phyloP scores from a whole-genome alignment of 2,113 vertebrate genomes.

The Casuarius casuarius region DNA sequence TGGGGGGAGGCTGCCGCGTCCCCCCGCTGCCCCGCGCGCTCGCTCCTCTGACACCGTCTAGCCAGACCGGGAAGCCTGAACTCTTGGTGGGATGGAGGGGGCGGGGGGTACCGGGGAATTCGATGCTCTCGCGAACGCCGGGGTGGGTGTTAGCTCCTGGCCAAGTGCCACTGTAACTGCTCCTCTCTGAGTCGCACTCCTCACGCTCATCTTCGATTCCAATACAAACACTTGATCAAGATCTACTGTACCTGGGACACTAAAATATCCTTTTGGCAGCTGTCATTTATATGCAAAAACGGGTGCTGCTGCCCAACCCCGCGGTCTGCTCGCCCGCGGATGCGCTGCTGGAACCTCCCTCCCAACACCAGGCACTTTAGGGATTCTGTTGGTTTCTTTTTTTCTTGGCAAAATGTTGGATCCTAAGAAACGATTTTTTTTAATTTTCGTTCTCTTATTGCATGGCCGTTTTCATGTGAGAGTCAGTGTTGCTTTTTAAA shows the following conservation, averaged over 20 bases:
- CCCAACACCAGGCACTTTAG: slow-evolving; percentile 82
- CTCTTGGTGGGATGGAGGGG: slow-evolving; percentile 31
- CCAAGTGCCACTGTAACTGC: slow-evolving; percentile 8
- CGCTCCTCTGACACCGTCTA: neutral
- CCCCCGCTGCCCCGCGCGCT: neutral
- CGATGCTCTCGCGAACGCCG: neutral
- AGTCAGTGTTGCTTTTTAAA: slow-evolving; percentile 59
- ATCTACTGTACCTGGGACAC: slow-evolving; percentile 79
- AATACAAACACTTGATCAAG: slow-evolving; percentile 77
- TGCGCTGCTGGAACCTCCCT: slow-evolving; percentile 59
- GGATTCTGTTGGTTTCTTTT: slow-evolving; percentile 65
- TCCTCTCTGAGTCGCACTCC: neutral
- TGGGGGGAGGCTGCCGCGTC: neutral
- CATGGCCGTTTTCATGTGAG: neutral
- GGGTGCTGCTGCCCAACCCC: slow-evolving; percentile 74
- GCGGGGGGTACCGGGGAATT: slow-evolving; percentile 52
- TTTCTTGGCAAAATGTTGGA: neutral
- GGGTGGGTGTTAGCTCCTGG: slow-evolving; percentile 4
- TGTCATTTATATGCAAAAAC: slow-evolving; percentile 71
- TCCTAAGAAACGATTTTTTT: neutral
- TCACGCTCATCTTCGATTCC: slow-evolving; percentile 47
- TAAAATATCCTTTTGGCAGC: slow-evolving; percentile 52
- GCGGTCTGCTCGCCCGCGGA: neutral
- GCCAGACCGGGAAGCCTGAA: neutral
- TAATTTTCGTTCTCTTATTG: neutral